Percentiles rank a stretch among this genome's conserved stretches.
phyloP scores from a whole-genome alignment of 2,113 vertebrate genomes.

The Cyphomyrus plagiostoma region DNA sequence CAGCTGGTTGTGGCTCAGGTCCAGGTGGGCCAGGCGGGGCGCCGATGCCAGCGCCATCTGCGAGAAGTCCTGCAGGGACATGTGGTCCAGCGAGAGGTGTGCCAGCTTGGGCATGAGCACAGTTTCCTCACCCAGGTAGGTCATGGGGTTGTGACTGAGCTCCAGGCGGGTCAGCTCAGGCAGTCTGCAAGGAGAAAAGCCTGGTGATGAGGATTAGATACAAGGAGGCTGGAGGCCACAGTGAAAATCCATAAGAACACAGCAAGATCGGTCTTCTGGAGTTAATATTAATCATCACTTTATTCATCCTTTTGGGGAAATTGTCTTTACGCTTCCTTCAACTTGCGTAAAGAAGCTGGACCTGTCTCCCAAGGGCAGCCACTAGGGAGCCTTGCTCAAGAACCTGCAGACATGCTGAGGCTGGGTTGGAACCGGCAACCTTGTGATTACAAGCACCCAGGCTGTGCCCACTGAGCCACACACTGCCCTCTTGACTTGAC shows the following conservation, averaged over 20 bases:
- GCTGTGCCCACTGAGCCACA: too few relatives aligned
- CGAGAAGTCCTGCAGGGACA: slow-evolving; percentile 78
- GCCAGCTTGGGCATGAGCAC: slow-evolving; percentile 75
- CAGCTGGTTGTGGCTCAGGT: slow-evolving; percentile 82
- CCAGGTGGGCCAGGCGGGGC: slow-evolving; percentile 66
- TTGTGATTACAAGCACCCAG: too few relatives aligned
- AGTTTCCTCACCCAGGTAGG: slow-evolving; percentile 72
- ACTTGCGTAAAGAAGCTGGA: too few relatives aligned
- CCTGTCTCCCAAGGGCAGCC: too few relatives aligned
- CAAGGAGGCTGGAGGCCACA: neutral
- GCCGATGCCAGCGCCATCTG: slow-evolving; percentile 65
- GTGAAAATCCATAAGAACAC: neutral
- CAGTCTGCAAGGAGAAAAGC: slow-evolving; percentile 47
- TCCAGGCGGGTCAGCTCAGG: slow-evolving; percentile 68
- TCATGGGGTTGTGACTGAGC: slow-evolving; percentile 85
- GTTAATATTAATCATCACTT: too few relatives aligned
- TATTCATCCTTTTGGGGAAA: too few relatives aligned
- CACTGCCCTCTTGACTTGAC: neutral
- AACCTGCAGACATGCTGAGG: too few relatives aligned
- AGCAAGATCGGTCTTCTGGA: neutral
- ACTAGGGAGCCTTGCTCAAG: too few relatives aligned
- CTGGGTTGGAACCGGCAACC: too few relatives aligned
- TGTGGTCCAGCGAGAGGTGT: slow-evolving; percentile 77
- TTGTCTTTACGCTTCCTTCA: too few relatives aligned
- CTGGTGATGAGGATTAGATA: neutral